Base-by-base conservation (phyloP, 2,113 vertebrate genomes). In the Cyanocitta stelleri region DNA sequence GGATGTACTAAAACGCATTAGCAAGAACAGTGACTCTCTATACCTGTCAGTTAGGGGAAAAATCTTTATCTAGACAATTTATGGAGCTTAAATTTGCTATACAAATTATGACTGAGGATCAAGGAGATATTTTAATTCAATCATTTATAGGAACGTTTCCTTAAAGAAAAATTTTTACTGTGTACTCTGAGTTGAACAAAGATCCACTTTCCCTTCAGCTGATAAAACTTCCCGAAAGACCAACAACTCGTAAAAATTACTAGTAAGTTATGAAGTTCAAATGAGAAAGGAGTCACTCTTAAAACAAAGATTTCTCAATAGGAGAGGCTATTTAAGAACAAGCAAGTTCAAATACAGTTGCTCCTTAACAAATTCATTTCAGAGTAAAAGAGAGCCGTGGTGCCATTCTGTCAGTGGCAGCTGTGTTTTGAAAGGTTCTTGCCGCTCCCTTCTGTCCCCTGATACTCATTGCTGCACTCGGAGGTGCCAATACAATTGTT, bases 341-440 rank as follows among this genome's bases (percentile, higher is more conserved):
- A 82, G 44, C 24, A 73, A 80, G 54, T 78, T 79, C 58, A 88
- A 84, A 92, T 17, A 32, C 37, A 64, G 48, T 46, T 90, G 64
- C 56, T 92, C 37, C 66, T 94, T 39, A 78, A 90, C 27, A 92
- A 93, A 88, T 37, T 55, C 19, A 72, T 78, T 86, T 78, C 63
- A 61, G 76, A 92, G 35, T 43, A 51, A 20, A 83, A 58, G 3
- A 88, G 46, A 84, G 86, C 44, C 13, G 6, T 56, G 76, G 52
- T 95, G 86, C 89, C 89, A 67, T 89, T 92, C 91, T 37, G 61
- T 32, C 86, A 85, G 64, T 39, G 80, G 83, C 80, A 93, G 73
- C n/a, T 89, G 67, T 81, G 63, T 78, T 93, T 89, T 81, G 69
- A 81, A 90, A 93, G 73, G 68, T 75, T 95, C 79, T 63, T 44